Base-by-base conservation (phyloP, 1,140 invertebrate species). In the Planococcus citri region DNA sequence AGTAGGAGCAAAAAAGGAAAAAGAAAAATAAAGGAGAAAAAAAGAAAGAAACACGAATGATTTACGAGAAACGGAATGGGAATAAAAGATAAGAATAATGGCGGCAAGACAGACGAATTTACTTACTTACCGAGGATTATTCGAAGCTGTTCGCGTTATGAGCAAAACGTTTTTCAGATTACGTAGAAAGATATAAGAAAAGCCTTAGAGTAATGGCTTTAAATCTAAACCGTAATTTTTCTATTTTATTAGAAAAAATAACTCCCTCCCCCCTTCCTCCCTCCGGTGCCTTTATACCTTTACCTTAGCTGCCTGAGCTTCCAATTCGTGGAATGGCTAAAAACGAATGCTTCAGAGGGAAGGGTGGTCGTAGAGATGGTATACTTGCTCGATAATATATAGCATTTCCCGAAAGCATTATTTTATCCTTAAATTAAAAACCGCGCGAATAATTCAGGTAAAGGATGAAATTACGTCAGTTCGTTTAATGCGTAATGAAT, bases 181-280 rank as follows among this genome's bases (percentile, higher is more conserved):
- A 27, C 60, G 60, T 64, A 10, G 1, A 21, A 64, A 64, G 60
- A 64, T 64, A 64, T 64, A 64, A 24, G 60, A 64, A 64, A 27
- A 64, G 21, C 60, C 60, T 64, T 27, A 64, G 60, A 64, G 60
- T 64, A 64, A 64, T 64, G 25, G 60, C 60, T 64, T 64, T 64
- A 64, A 64, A 64, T 64, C 60, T 64, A 64, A 64, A 64, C 60
- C 60, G 60, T 64, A 64, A 64, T 64, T 64, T 64, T 64, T 64
- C 60, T 64, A 64, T 64, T 64, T 64, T 64, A 64, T 64, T 64
- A 64, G 25, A 64, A 64, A 64, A 64, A 64, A 64, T 64, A 64
- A 64, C 60, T 64, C 20, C 33, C 4, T 60, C 57, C 57, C 17
- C 8, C 57, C 17, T 8, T 60, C 57, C n/a, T 8, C 57, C 17